phyloP scores from a whole-genome alignment of 2,113 vertebrate genomes.

The Mohoua ochrocephala region DNA sequence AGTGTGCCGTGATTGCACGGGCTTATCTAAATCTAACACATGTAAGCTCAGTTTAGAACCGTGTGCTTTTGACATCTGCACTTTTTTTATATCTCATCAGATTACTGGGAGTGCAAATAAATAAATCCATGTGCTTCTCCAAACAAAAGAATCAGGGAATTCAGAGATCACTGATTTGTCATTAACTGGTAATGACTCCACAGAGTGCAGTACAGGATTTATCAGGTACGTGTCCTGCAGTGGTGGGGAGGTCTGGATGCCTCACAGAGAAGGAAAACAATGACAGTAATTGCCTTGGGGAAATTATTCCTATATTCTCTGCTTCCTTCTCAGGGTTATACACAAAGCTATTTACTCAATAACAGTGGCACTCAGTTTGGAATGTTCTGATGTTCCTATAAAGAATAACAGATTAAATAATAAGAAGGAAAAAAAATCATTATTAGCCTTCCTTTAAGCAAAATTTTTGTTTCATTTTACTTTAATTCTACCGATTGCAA shows the following conservation, averaged over 20 bases:
- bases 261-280: neutral
- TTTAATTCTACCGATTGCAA: neutral
- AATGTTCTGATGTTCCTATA: neutral
- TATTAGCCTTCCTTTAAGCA: neutral
- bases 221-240: neutral
- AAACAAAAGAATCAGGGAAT: neutral
- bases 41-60: neutral
- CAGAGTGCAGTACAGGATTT: neutral
- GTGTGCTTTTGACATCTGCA: neutral
- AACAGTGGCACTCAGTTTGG: neutral
- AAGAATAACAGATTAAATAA: neutral
- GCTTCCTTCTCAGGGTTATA: neutral
- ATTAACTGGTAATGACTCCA: neutral
- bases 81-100: neutral
- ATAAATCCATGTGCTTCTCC: neutral
- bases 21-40: neutral
- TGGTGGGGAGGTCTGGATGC: neutral
- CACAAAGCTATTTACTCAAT: neutral
- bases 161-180: neutral
- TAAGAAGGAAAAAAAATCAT: accelerated
- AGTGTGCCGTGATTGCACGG: accelerated
- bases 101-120: neutral
- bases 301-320: neutral
- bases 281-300: neutral
- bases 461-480: neutral